phyloP scores from a whole-genome alignment of 2,113 vertebrate genomes.

The Trinectes maculatus region DNA sequence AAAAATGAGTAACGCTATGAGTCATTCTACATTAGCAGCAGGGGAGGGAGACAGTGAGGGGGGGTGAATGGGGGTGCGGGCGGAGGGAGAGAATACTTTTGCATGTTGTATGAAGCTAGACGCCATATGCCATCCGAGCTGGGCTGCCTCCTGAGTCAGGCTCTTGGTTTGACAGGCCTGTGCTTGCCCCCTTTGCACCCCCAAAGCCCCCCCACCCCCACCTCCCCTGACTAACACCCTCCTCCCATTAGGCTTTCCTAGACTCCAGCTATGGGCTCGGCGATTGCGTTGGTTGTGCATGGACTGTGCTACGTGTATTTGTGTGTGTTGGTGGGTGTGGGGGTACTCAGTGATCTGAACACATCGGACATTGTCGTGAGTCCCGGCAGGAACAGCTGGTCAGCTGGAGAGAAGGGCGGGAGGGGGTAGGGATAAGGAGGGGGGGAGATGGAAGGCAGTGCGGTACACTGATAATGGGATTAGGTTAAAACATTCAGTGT shows the following conservation, averaged over 20 bases:
- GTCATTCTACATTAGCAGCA: slow-evolving; percentile 95
- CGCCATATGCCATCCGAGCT: slow-evolving; percentile 99
- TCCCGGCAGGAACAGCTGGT: slow-evolving; percentile 97
- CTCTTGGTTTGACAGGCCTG: slow-evolving; percentile 89
- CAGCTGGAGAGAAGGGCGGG: slow-evolving; percentile 87
- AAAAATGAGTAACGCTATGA: slow-evolving; percentile 98
- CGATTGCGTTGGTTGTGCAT: slow-evolving; percentile 68
- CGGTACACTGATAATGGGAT: slow-evolving; percentile 93
- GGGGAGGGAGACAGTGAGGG: slow-evolving; percentile 64
- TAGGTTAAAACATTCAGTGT: slow-evolving; percentile 82
- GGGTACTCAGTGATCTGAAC: slow-evolving; percentile 90
- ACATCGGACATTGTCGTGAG: slow-evolving; percentile 93
- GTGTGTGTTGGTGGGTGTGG: slow-evolving; percentile 55
- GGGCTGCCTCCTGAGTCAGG: slow-evolving; percentile 89
- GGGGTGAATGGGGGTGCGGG: slow-evolving; percentile 61
- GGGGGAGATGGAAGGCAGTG: slow-evolving; percentile 82
- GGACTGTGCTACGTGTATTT: slow-evolving; percentile 48
- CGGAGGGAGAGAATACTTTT: slow-evolving; percentile 91
- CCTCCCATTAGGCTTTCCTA: slow-evolving; percentile 58
- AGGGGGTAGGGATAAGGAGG: slow-evolving; percentile 80
- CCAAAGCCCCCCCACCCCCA: slow-evolving; percentile 59
- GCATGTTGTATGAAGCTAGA: slow-evolving; percentile 99
- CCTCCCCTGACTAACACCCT: slow-evolving; percentile 81
- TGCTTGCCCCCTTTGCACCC: slow-evolving; percentile 87
- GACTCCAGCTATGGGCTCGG: slow-evolving; percentile 54